phyloP scores from a whole-genome alignment of 2,888 invertebrate species.

The Chaitophorus viminalis region DNA sequence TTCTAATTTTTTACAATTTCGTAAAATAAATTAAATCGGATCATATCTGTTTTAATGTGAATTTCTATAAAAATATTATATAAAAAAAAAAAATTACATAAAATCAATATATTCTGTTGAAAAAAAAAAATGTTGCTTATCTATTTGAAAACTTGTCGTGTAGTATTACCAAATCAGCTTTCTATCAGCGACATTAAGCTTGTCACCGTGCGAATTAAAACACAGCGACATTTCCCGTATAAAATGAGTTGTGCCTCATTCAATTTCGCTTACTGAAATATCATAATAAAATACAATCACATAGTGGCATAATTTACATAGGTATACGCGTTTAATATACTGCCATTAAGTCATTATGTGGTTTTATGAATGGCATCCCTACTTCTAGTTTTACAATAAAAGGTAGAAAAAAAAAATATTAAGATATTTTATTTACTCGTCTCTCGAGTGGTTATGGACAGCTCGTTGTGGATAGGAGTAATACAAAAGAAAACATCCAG shows the following conservation, averaged over 20 bases:
- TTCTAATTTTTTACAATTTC: too few relatives aligned
- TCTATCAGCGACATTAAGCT: neutral
- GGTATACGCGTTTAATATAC: neutral
- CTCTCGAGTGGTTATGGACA: neutral
- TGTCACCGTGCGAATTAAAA: neutral
- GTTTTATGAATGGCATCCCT: constrained; percentile 20
- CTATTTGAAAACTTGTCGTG: neutral
- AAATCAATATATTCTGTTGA: neutral
- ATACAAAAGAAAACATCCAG: constrained; percentile 8
- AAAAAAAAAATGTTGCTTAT: neutral
- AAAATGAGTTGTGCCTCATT: neutral
- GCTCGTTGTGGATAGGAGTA: neutral
- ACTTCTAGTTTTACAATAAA: neutral
- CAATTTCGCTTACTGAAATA: neutral
- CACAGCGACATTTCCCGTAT: neutral
- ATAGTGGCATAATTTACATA: neutral
- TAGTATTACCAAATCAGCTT: constrained; percentile 6
- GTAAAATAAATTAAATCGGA: too few relatives aligned
- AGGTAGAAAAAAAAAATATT: neutral
- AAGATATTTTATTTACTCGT: constrained; percentile 17
- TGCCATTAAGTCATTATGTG: neutral
- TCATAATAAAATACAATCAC: neutral
- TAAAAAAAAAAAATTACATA: neutral
- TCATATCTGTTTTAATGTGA: too few relatives aligned
- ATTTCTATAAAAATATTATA: too few relatives aligned